These are phyloP conservation scores for Chironomus tepperi DNA, from an alignment of 1,140 invertebrate species.

Conservation along the genomic window DNA sequence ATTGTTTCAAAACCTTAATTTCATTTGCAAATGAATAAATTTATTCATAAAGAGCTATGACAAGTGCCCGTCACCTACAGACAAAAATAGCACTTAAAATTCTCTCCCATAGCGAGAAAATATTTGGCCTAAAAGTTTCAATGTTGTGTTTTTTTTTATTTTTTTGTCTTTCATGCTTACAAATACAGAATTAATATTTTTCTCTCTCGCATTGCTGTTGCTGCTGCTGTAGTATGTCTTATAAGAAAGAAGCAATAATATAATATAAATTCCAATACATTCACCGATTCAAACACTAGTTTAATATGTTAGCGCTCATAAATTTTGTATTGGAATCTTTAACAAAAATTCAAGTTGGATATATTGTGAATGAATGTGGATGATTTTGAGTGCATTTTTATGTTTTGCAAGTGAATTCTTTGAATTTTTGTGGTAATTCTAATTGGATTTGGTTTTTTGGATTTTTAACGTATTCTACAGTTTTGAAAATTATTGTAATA, in stretches of 20 bases:
- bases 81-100: slow-evolving; percentile 9
- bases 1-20: no score
- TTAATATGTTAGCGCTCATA: background rate
- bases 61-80: slow-evolving; percentile 10
- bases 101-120: slow-evolving; percentile 9
- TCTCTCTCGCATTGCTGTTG: background rate
- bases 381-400: no score
- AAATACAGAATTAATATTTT: background rate
- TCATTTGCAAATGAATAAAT: background rate
- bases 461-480: no score
- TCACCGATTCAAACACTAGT: background rate
- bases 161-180: background rate
- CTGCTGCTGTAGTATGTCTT: background rate
- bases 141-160: background rate
- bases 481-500: no score
- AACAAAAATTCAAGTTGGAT: no score
- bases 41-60: background rate
- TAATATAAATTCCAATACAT: background rate
- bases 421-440: no score
- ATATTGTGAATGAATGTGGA: no score
- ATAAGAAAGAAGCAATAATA: background rate
- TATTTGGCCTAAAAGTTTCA: slow-evolving; percentile 21
- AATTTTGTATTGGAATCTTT: slow-evolving; percentile 23
- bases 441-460: no score
- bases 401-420: no score